Base-by-base conservation (phyloP, 2,797 vertebrate species). In the Pygocentrus nattereri region DNA sequence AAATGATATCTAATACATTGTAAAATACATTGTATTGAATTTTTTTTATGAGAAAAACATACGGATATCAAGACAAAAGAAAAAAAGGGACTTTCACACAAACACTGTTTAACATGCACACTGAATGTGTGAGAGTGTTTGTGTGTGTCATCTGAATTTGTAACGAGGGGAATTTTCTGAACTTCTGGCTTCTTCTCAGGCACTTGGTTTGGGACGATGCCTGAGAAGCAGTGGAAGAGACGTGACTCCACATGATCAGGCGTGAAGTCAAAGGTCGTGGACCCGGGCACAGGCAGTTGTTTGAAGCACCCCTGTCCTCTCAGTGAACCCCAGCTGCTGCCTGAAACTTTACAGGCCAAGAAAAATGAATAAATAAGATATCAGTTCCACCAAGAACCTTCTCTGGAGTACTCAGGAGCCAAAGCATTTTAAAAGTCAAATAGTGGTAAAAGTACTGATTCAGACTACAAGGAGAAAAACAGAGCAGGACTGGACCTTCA, bases 71-170 rank as follows among this genome's bases (percentile, higher is more conserved):
- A 34, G 34, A 34, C 34, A 6, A 34, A 6, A 34, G 34, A 34
- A 2, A 6, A 34, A 2, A 41, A 11, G 8, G 38, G 41, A 44
- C 41, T 44, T 44, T 44, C 5, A 44, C 41, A 12, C 6, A 12
- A n/a, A 10, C 10, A 2, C 41, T 44, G 38, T 54, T 54, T 21
- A 21, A 1, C 21, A 7, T 21, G 50, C 50, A 21, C 50, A 18
- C 19, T 80, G 41, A 1, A n/a, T 52, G 31, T 84, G 74, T 59
- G 74, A 27, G 38, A 41, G 58, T 47, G 23, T 19, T 52, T 52
- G 23, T 23, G 50, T 38, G 71, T 54, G 21, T 64, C 41, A 16
- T 75, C 25, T 82, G 34, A 70, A n/a, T 23, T 38, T 68, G 65
- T 44, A 34, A 44, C 15, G 41, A 23, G 38, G 34, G 34, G 38